Base-by-base conservation (phyloP, 1,140 invertebrate species). In the Drosophila lacertosa region DNA sequence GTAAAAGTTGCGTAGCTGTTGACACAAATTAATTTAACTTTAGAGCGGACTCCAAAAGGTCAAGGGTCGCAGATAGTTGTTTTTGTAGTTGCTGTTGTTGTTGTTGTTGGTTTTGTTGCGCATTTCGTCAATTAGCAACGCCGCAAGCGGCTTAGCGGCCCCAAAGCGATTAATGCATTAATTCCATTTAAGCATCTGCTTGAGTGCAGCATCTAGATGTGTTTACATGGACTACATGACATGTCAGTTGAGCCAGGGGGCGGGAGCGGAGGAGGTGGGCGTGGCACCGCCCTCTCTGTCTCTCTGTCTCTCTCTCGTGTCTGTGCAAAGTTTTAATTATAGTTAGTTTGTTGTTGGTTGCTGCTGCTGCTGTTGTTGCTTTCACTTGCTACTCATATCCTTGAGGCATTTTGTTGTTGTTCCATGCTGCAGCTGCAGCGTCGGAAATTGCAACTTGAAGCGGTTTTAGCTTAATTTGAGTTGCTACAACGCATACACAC, bases 381-480 rank as follows among this genome's bases (percentile, higher is more conserved):
- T 44, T 48, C 59, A 44, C 40, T 47, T 58, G 42, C 64, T 58
- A 53, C 70, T 60, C 58, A 71, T 59, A 74, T 64, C 75, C 81
- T 73, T 65, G 24, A 76, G 76, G 42, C 62, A 80, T 73, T 82
- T 72, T 40, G 50, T 59, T 82, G 64, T 63, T 81, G 69, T 72
- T 37, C 44, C 40, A 20, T 47, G 60, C n/a, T n/a, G n/a, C n/a
- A n/a, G 29, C 13, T 65, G 48, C 50, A 33, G 40, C 51, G 67
- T 86, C 80, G 80, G 81, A 84, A 84, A 84, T 84, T 84, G 80
- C 76, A 84, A 84, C 72, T 84, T 74, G 67, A 86, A 80, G 80
- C 72, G 76, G 80, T 84, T 83, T 80, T 80, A 51, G 81, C 76
- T 86, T 86, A 86, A 80, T 86, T 83, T 83, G 54, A 76, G 72